Percentiles rank a stretch among this genome's conserved stretches.
These are phyloP conservation scores for Gari tellinella DNA, from an alignment of 2,888 invertebrate genomes.

Conservation along the genomic window DNA sequence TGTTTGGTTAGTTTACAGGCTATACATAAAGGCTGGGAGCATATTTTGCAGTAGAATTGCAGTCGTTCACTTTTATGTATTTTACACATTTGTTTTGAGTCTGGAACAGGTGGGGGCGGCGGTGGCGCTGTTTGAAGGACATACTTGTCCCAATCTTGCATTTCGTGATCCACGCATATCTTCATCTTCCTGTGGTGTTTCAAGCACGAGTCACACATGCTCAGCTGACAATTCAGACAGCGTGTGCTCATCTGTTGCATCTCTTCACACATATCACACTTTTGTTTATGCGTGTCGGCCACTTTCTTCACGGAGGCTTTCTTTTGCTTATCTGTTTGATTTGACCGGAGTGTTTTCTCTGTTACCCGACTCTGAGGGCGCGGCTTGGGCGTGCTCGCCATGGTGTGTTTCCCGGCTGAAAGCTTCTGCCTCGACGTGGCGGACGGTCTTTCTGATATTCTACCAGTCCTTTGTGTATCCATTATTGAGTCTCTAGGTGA, in stretches of 20 bases:
- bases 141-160: slow-evolving; percentile 39
- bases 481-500: slow-evolving; percentile 33
- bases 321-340: slow-evolving; percentile 1
- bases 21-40: slow-evolving; percentile 46
- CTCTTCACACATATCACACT: slow-evolving; percentile 60
- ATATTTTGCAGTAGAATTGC: slow-evolving; percentile 55
- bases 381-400: background rate
- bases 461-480: slow-evolving; percentile 32
- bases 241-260: slow-evolving; percentile 32
- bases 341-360: background rate
- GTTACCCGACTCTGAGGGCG: slow-evolving; percentile 2
- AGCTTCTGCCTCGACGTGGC: background rate
- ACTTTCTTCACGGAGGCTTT: background rate
- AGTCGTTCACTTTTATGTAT: slow-evolving; percentile 48
- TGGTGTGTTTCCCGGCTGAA: too few relatives aligned
- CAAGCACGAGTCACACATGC: slow-evolving; percentile 48
- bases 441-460: slow-evolving; percentile 8
- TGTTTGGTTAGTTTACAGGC: slow-evolving; percentile 61
- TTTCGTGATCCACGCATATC: slow-evolving; percentile 44
- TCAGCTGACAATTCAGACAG: slow-evolving; percentile 50
- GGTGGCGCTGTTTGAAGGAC: slow-evolving; percentile 6
- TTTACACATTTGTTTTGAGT: slow-evolving; percentile 33
- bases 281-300: slow-evolving; percentile 11
- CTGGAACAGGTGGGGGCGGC: slow-evolving; percentile 23
- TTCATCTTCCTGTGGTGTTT: slow-evolving; percentile 57